phyloP scores from a whole-genome alignment of 2,888 invertebrate genomes.

The Noctua fimbriata region DNA sequence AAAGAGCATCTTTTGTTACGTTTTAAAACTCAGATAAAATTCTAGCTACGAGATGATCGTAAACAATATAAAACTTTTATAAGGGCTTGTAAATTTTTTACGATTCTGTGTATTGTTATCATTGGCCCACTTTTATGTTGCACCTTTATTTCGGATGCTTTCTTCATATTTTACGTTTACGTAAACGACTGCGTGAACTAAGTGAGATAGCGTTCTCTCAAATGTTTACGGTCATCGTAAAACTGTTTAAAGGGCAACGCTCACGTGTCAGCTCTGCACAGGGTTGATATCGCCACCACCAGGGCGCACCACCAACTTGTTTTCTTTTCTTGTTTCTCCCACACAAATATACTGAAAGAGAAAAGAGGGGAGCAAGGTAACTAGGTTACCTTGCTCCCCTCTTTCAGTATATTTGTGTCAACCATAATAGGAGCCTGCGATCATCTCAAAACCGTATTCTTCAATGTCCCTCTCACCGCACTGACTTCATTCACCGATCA shows the following conservation, averaged over 20 bases:
- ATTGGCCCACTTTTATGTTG: conserved; percentile 71
- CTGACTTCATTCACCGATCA: too few relatives aligned
- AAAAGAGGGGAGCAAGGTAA: too few relatives aligned
- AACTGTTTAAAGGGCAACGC: conserved; percentile 65
- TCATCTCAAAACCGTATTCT: too few relatives aligned
- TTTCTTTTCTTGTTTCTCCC: too few relatives aligned
- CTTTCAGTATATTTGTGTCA: too few relatives aligned
- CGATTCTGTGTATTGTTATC: conserved; percentile 73
- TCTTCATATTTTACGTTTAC: conserved; percentile 75
- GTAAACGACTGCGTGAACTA: conserved; percentile 76
- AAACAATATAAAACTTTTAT: conserved; percentile 75
- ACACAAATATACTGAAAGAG: too few relatives aligned
- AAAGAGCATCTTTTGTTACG: conserved; percentile 60
- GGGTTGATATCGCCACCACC: too few relatives aligned
- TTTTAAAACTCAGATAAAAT: conserved; percentile 65
- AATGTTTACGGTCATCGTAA: conserved; percentile 72
- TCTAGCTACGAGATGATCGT: conserved; percentile 61
- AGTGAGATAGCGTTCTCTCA: conserved; percentile 69
- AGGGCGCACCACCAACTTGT: too few relatives aligned
- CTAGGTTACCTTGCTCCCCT: too few relatives aligned
- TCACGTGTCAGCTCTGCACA: not conserved
- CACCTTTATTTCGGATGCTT: conserved; percentile 76
- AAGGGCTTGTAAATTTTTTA: conserved; percentile 73
- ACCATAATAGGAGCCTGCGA: too few relatives aligned
- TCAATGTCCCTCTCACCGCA: too few relatives aligned